Base-by-base conservation (phyloP, 1,140 invertebrate genomes). In the Anastrepha ludens region DNA sequence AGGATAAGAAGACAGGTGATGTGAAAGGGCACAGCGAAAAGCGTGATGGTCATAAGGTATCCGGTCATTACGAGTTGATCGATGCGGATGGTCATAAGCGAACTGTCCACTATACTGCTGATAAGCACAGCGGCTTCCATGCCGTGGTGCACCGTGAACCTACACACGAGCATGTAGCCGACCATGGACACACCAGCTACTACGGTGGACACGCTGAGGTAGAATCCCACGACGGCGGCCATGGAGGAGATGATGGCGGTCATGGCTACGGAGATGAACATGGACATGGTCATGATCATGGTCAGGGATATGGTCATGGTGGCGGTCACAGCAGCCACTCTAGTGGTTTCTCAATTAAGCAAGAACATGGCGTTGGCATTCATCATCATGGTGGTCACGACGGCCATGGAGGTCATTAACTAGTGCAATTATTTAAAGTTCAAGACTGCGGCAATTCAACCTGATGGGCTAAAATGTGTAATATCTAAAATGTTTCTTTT, bases 321-420 rank as follows among this genome's bases (percentile, higher is more conserved):
- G 29, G 29, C 1, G 29, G 29, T 29, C 29, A 29, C 29, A 29
- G 29, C 29, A 29, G 17, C 13, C 70, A 74, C 39, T 47, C 70
- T 2, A 74, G 70, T n/a, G 44, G 70, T 50, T 74, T 44, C 41
- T 78, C 88, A 0, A n/a, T 89, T 39, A 89, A 89, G 44, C 89
- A 89, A 39, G 89, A 90, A n/a, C 89, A 89, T 41, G 90, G 90
- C 0, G 88, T 89, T 81, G 85, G 65, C 11, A 78, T 89, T 11
- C 86, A 70, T 5, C 88, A 90, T 60, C 81, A 85, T 9, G 81
- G 81, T 59, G 89, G 89, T 9, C 87, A 88, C 87, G 89, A 85
- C 17, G 67, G 39, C 87, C 41, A 85, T 90, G 59, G 89, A 88
- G 81, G 81, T 39, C 89, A 90, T 55, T 89, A 89, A 55, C 29